Percentiles rank a stretch among this genome's conserved stretches.
Evolutionary conservation across 2,888 invertebrate genomes (phyloP).

Genomic region (Cyclophora punctaria): DNA sequence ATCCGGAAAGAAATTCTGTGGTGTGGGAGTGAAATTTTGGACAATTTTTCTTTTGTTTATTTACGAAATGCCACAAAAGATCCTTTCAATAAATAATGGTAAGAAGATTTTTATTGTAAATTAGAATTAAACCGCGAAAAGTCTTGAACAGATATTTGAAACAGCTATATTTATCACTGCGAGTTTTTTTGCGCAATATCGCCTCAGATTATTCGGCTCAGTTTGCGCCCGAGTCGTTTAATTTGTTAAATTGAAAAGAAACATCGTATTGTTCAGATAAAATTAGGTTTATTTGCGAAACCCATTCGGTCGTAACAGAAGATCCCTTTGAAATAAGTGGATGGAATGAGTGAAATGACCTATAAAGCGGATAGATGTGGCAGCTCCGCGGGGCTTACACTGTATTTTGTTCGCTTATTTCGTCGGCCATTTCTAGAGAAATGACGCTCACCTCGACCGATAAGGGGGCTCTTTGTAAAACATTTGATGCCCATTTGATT

Average conservation of each 20-base stretch:
- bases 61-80: constrained; percentile 6
- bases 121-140: neutral
- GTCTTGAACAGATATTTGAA: neutral
- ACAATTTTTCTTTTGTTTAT: too few relatives aligned
- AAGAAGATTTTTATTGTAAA: too few relatives aligned
- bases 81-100: too few relatives aligned
- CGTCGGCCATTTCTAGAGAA: constrained; percentile 16
- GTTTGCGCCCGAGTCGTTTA: constrained; percentile 40
- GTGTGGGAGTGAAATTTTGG: too few relatives aligned
- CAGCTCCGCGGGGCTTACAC: constrained; percentile 46
- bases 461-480: constrained; percentile 2
- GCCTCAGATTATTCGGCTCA: constrained; percentile 27
- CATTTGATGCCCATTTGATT: neutral
- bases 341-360: constrained; percentile 67
- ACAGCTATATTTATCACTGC: constrained; percentile 6
- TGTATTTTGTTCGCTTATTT: constrained; percentile 37
- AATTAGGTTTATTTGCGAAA: constrained; percentile 69
- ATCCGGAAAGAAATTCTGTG: too few relatives aligned
- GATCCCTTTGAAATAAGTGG: constrained; percentile 67
- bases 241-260: constrained; percentile 73
- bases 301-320: constrained; percentile 60
- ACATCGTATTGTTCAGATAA: constrained; percentile 60
- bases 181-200: constrained; percentile 18
- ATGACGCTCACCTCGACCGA: constrained; percentile 10
- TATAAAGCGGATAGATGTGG: constrained; percentile 63